These are phyloP conservation scores for Monopis laevigella DNA, from an alignment of 2,888 invertebrate species.

Conservation along the genomic window DNA sequence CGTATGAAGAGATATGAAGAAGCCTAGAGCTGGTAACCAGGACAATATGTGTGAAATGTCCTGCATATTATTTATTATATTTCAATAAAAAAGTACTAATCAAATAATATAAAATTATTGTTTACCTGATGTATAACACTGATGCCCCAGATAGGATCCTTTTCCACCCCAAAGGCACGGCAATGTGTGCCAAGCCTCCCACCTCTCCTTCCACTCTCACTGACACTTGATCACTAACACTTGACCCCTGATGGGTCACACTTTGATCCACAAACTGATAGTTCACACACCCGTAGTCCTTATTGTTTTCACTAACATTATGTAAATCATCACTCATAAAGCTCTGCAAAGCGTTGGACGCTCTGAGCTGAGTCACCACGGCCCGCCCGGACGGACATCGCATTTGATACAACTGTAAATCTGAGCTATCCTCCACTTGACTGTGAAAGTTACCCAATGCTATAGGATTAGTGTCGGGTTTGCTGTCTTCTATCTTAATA, in stretches of 20 bases:
- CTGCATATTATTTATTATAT: no score
- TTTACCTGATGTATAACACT: constrained; percentile 54
- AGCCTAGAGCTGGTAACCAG: no score
- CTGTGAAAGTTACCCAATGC: constrained; percentile 38
- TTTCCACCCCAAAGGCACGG: constrained; percentile 61
- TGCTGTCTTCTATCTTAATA: constrained; percentile 28
- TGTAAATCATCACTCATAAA: not conserved
- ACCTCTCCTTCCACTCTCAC: not conserved
- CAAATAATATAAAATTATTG: no score
- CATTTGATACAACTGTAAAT: constrained; percentile 39
- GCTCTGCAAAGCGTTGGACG: not conserved
- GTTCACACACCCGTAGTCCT: constrained; percentile 47
- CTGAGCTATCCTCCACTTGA: constrained; percentile 35
- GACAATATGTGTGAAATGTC: no score
- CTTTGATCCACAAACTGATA: constrained; percentile 64
- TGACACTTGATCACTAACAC: constrained; percentile 62
- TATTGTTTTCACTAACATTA: constrained; percentile 29
- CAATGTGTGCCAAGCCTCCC: constrained; percentile 18
- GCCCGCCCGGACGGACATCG: constrained; percentile 29
- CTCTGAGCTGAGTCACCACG: not conserved
- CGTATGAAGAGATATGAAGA: no score
- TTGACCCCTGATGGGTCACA: constrained; percentile 56
- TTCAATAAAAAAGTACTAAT: no score
- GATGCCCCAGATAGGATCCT: constrained; percentile 52
- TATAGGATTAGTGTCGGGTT: constrained; percentile 24